Evolutionary conservation across 53 echinoderm and acorn worm species (phyloP).

Genomic region (Holothuria leucospilota): DNA sequence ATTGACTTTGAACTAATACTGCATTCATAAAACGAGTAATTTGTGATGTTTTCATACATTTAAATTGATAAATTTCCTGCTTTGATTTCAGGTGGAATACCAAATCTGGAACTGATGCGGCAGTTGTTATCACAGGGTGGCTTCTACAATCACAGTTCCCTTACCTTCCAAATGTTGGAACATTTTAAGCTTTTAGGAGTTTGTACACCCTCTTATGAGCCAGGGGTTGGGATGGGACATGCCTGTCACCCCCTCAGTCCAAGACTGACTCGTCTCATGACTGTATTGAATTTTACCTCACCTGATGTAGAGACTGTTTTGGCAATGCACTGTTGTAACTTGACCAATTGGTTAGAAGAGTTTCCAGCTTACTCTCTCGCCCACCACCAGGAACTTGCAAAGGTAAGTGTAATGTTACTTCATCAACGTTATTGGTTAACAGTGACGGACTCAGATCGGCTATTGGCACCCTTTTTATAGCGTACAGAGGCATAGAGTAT

Average conservation of each 20-base stretch:
- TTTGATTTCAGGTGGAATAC: slow-evolving; percentile 67
- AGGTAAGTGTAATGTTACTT: slow-evolving; percentile 52
- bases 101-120: slow-evolving; percentile 83
- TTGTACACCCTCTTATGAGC: slow-evolving; percentile 67
- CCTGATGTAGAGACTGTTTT: slow-evolving; percentile 66
- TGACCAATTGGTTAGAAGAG: slow-evolving; percentile 94
- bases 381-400: slow-evolving; percentile 86
- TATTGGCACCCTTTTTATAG: too few relatives aligned
- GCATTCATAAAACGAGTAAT: neutral
- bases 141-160: slow-evolving; percentile 75
- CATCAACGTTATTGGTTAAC: too few relatives aligned
- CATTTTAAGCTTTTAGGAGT: slow-evolving; percentile 74
- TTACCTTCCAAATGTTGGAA: slow-evolving; percentile 79
- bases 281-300: slow-evolving; percentile 73
- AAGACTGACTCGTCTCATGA: slow-evolving; percentile 70
- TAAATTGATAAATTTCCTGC: neutral
- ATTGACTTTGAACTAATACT: neutral
- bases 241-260: slow-evolving; percentile 73
- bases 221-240: slow-evolving; percentile 77
- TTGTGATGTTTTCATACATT: neutral
- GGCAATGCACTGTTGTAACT: slow-evolving; percentile 64
- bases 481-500: too few relatives aligned
- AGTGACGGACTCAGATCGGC: too few relatives aligned
- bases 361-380: slow-evolving; percentile 93
- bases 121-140: slow-evolving; percentile 78